Base-by-base conservation (phyloP, 1,140 invertebrate species). In the Drosophila chauvacae region DNA sequence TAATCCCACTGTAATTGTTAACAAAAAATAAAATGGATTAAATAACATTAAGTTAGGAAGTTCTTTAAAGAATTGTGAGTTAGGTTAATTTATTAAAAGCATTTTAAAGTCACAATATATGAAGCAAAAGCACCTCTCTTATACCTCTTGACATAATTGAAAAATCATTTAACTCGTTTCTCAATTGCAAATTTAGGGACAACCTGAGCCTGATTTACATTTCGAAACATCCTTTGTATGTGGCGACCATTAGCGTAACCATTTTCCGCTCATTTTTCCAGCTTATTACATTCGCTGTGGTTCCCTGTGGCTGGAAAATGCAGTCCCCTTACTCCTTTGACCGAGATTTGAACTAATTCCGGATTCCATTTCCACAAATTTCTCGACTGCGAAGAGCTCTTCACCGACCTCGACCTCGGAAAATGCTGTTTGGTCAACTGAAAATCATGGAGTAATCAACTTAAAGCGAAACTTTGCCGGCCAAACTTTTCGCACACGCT, bases 401-500 rank as follows among this genome's bases (percentile, higher is more conserved):
- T 23, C 23, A 23, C 23, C 23, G 26, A 26, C 60, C 47, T 71
- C 73, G 72, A 64, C 53, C 41, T 51, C 53, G 55, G 66, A 73
- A 80, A 85, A 75, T 77, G 44, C 41, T 60, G 48, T 77, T 58
- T 56, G 56, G 50, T 58, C 62, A 85, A 77, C 68, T 68, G 68
- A 69, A 87, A 82, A 66, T 80, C 73, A 58, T 59, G 77, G 51
- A 82, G 84, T 88, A 80, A 87, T 87, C 84, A 84, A 88, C 77
- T 88, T 77, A 71, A 90, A 78, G 59, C 50, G 79, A 88, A 87
- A 80, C 84, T 88, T 88, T 71, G 41, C 48, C 39, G 14, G 35
- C 58, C 23, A 76, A 86, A 80, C 59, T 79, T 75, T 72, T 72
- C n/a, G 53, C 56, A 65, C 65, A 63, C 59, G 64, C 65, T 14